phyloP scores from a whole-genome alignment of 2,888 invertebrate genomes.

The Stomorhina lunata region DNA sequence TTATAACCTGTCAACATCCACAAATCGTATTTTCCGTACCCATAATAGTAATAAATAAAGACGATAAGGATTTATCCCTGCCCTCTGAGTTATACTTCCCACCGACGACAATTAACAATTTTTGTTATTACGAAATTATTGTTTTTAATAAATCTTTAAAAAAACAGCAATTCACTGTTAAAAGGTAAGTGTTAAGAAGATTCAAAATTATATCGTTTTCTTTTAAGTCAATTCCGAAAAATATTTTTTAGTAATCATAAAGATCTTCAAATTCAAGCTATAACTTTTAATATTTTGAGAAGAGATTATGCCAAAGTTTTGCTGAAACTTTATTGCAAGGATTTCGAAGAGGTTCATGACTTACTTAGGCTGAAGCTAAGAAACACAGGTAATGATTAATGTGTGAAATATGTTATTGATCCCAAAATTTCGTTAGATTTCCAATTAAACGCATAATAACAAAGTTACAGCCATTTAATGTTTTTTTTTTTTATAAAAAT shows the following conservation, averaged over 20 bases:
- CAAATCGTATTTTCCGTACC: conserved; percentile 73
- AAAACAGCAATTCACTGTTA: conserved; percentile 49
- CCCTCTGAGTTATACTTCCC: conserved; percentile 58
- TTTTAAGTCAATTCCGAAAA: neutral
- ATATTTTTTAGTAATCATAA: conserved; percentile 17
- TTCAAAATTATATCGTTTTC: neutral
- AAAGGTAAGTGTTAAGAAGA: conserved; percentile 39
- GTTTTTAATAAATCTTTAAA: conserved; percentile 70
- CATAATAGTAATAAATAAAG: conserved; percentile 66
- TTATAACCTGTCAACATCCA: conserved; percentile 72
- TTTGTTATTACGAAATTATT: conserved; percentile 70
- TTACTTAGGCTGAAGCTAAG: conserved; percentile 72
- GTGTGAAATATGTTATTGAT: neutral
- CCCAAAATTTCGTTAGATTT: no score
- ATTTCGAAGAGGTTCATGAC: conserved; percentile 65
- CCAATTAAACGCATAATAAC: no score
- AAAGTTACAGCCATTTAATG: no score
- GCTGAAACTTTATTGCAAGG: conserved; percentile 64
- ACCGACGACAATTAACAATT: conserved; percentile 64
- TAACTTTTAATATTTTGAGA: conserved; percentile 35
- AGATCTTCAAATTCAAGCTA: conserved; percentile 10
- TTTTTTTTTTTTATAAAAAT: no score
- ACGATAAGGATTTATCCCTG: neutral
- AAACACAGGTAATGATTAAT: conserved; percentile 57
- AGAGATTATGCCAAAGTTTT: conserved; percentile 66